Conservation (phyloP, 2,113 vertebrate genomes). For the Hystrix cristata region DNA sequence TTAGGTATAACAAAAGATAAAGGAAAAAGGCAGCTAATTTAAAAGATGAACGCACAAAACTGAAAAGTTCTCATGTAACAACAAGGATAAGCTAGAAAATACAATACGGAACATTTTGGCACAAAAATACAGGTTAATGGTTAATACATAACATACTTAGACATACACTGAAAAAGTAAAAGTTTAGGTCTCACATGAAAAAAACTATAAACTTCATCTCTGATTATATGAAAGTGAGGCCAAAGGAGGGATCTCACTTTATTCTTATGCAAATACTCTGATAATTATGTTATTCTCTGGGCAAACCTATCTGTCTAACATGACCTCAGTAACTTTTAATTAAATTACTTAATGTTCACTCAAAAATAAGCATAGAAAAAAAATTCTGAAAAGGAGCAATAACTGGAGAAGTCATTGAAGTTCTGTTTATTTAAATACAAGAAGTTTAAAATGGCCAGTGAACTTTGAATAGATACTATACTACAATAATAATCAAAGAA, state of each 20-base stretch:
- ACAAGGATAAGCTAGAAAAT: background rate
- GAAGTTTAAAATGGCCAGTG: background rate
- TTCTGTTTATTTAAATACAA: background rate
- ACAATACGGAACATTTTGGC: background rate
- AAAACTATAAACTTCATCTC: background rate
- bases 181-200: background rate
- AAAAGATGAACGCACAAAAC: background rate
- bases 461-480: background rate
- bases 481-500: background rate
- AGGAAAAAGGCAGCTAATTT: background rate
- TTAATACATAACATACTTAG: background rate
- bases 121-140: background rate
- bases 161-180: background rate
- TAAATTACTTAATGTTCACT: background rate
- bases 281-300: background rate
- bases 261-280: background rate
- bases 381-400: background rate
- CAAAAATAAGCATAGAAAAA: slow-evolving; percentile 8
- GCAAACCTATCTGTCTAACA: background rate
- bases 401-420: background rate
- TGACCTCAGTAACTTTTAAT: background rate
- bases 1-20: slow-evolving; percentile 27
- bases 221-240: background rate
- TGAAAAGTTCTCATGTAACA: background rate
- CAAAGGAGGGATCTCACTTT: background rate